These are phyloP conservation scores for Acrocephalus scirpaceus DNA, from an alignment of 2,797 vertebrate genomes.

Conservation along the genomic window DNA sequence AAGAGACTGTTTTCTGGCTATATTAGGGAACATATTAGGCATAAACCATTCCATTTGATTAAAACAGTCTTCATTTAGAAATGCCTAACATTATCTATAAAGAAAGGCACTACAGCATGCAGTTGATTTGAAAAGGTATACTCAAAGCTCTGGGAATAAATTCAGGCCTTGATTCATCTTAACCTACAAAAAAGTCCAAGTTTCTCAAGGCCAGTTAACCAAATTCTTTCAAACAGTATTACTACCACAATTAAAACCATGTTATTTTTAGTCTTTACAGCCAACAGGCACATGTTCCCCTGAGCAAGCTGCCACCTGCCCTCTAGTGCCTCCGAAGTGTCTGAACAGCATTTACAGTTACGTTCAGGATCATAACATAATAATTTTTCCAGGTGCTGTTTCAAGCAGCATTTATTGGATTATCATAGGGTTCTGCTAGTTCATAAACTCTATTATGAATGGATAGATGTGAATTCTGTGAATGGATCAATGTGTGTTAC, in stretches of 20 bases:
- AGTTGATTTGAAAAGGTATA: not conserved
- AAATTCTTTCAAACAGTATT: not conserved
- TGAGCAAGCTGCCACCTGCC: not conserved
- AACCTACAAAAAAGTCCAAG: not conserved
- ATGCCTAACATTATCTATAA: not conserved
- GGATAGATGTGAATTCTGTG: not conserved
- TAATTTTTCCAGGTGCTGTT: not conserved
- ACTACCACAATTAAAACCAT: not conserved
- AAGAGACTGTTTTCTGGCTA: not conserved
- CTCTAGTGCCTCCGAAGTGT: not conserved
- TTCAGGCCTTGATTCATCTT: not conserved
- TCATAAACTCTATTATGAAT: not conserved
- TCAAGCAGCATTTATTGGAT: not conserved
- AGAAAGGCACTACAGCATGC: not conserved
- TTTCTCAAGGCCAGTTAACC: not conserved
- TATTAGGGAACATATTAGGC: not conserved
- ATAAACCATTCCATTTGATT: not conserved
- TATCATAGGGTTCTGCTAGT: not conserved
- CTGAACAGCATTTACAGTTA: not conserved
- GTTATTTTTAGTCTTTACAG: not conserved
- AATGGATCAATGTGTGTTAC: not conserved
- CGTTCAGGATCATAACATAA: not conserved
- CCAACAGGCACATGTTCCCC: not conserved
- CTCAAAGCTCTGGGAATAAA: not conserved
- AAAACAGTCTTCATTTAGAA: not conserved